Evolutionary conservation across 2,888 invertebrate species (phyloP).

Genomic region (Ennomos quercinarius): DNA sequence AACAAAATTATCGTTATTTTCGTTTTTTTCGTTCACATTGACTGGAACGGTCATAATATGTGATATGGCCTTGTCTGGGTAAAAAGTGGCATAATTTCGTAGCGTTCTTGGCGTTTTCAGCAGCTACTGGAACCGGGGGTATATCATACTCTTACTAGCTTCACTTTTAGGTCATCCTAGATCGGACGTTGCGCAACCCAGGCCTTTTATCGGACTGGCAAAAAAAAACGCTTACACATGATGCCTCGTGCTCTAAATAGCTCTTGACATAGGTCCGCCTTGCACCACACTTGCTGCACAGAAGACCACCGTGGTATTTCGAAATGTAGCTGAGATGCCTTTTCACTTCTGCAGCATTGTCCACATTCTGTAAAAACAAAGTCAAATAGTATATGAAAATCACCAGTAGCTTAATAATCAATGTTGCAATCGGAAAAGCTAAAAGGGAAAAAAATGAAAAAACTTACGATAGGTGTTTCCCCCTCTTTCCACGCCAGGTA

Average conservation of each 20-base stretch:
- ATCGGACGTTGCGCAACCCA: too few relatives aligned
- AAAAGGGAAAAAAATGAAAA: too few relatives aligned
- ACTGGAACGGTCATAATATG: too few relatives aligned
- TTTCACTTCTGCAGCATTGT: slow-evolving; percentile 46
- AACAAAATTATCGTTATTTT: too few relatives aligned
- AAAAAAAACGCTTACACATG: slow-evolving; percentile 11
- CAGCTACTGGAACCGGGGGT: too few relatives aligned
- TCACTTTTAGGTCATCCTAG: too few relatives aligned
- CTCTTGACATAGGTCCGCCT: slow-evolving; percentile 55
- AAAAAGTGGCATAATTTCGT: too few relatives aligned
- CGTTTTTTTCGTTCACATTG: too few relatives aligned
- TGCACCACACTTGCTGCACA: slow-evolving; percentile 53
- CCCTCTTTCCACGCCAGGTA: slow-evolving; percentile 65
- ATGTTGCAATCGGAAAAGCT: background rate
- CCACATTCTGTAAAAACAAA: slow-evolving; percentile 52
- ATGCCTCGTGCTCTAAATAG: slow-evolving; percentile 46
- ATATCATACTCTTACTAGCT: too few relatives aligned
- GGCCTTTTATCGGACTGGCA: too few relatives aligned
- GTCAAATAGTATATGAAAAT: background rate
- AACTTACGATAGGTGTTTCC: slow-evolving; percentile 69
- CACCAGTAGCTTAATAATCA: background rate
- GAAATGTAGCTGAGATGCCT: slow-evolving; percentile 48
- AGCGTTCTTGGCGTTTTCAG: too few relatives aligned
- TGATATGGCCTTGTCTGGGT: too few relatives aligned
- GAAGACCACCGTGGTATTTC: slow-evolving; percentile 44